Conservation (phyloP, 2,888 invertebrate species). For the Callinectes sapidus region DNA sequence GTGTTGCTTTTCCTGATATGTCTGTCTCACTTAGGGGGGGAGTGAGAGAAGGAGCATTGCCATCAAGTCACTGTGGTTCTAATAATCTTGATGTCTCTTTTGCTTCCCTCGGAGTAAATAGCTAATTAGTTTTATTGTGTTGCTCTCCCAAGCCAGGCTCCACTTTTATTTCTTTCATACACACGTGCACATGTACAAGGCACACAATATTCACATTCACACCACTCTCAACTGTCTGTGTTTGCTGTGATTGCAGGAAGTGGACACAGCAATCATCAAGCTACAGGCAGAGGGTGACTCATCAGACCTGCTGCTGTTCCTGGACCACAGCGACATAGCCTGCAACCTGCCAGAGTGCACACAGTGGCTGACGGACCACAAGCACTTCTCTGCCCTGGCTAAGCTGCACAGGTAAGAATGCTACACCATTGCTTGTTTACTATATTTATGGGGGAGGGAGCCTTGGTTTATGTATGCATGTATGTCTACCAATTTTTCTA, state of each 20-base stretch:
- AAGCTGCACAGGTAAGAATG: conserved; percentile 65
- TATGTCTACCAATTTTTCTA: too few species aligned
- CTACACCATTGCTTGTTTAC: not conserved
- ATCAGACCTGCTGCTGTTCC: conserved; percentile 58
- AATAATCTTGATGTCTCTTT: not conserved
- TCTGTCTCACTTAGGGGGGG: too few species aligned
- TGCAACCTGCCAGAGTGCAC: conserved; percentile 70
- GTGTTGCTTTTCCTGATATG: too few species aligned
- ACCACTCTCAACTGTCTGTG: not conserved
- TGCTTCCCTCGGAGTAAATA: too few species aligned
- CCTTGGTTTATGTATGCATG: not conserved
- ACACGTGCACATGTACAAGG: not conserved
- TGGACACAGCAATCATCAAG: conserved; percentile 71
- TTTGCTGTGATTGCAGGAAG: conserved; percentile 55
- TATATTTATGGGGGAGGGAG: too few species aligned
- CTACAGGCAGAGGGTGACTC: conserved; percentile 58
- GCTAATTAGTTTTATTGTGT: too few species aligned
- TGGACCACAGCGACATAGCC: conserved; percentile 62
- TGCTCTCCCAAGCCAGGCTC: not conserved
- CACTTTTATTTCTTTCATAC: not conserved
- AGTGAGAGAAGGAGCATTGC: too few species aligned
- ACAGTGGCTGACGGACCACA: conserved; percentile 45
- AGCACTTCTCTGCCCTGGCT: conserved; percentile 62
- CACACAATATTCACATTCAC: not conserved
- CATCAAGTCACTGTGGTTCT: not conserved